phyloP scores from a whole-genome alignment of 2,888 invertebrate species.

The Rhabditoides inermis region DNA sequence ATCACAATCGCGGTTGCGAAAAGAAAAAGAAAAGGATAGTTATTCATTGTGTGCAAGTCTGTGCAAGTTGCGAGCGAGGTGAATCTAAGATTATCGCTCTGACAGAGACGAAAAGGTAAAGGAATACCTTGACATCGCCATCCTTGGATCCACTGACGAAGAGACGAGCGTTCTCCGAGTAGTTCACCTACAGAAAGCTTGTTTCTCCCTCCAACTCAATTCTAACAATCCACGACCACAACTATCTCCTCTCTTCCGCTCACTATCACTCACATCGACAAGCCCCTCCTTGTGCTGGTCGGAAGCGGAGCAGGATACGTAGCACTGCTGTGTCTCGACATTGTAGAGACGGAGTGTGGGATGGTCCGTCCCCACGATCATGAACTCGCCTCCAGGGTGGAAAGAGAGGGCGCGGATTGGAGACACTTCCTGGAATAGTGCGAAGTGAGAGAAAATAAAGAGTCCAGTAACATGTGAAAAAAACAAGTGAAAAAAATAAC shows the following conservation, averaged over 20 bases:
- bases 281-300: conserved; percentile 59
- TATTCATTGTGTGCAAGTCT: too few species aligned
- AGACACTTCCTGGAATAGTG: conserved; percentile 70
- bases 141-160: conserved; percentile 83
- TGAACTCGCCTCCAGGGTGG: conserved; percentile 87
- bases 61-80: too few species aligned
- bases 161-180: conserved; percentile 66
- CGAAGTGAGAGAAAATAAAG: not conserved
- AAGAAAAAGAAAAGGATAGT: too few species aligned
- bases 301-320: conserved; percentile 70
- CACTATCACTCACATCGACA: conserved; percentile 52
- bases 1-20: too few species aligned
- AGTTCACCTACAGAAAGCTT: conserved; percentile 55
- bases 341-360: conserved; percentile 78
- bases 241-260: too few species aligned
- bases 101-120: not conserved
- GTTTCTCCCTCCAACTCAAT: too few species aligned
- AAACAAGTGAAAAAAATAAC: not conserved
- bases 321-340: conserved; percentile 87
- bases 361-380: conserved; percentile 86
- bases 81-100: too few species aligned
- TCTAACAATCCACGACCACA: too few species aligned
- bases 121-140: conserved; percentile 77
- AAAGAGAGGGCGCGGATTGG: conserved; percentile 81
- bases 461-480: not conserved